Evolutionary conservation across 2,888 invertebrate genomes (phyloP), one percentile per base, ranked within the genome.

Genomic region (Eristalinus sepulchralis): DNA sequence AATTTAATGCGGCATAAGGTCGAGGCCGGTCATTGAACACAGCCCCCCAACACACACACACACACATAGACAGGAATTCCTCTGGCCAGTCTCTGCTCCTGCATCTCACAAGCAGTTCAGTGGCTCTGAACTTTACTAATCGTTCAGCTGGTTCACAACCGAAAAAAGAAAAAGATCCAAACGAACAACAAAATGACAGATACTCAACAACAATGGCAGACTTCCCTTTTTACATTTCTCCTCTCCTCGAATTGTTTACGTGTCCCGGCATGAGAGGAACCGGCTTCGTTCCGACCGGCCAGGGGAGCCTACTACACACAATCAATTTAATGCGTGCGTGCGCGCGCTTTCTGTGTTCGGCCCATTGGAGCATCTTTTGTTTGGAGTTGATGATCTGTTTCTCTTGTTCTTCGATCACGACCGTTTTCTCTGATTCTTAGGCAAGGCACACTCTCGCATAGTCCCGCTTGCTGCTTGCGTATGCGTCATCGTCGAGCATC

Each of bases 21-120:
- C 86, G 83, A 86, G 86, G 83, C 60, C 83, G 86, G 86, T 86
- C 86, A 75, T 86, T 83, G 86, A 78, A 83, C 86, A 72, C 10
- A 67, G 27, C 66, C 17, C 57, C 13, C 63, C 22, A 9, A 1
- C 22, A 11, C 2, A 20, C 34, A 67, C 13, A 57, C 9, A 4
- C 9, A 24, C 39, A 22, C 10, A 13, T 66, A 39, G n/a, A n/a
- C 27, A 11, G 8, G 62, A 34, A 20, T 20, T 63, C 62, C 34
- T n/a, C 31, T 27, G 6, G 20, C n/a, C 31, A 31, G 27, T 27
- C n/a, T 33, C 36, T 24, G 9, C 66, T 24, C 66, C 36, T 11
- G 47, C n/a, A 47, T 17, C 47, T 47, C 47, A 8, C 10, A 59
- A 20, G 13, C 66, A 31, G 47, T 47, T 47, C 70, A 78, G 68